These are phyloP conservation scores for Muscicapa comitata DNA, from an alignment of 2,797 vertebrate species.

Conservation along the genomic window DNA sequence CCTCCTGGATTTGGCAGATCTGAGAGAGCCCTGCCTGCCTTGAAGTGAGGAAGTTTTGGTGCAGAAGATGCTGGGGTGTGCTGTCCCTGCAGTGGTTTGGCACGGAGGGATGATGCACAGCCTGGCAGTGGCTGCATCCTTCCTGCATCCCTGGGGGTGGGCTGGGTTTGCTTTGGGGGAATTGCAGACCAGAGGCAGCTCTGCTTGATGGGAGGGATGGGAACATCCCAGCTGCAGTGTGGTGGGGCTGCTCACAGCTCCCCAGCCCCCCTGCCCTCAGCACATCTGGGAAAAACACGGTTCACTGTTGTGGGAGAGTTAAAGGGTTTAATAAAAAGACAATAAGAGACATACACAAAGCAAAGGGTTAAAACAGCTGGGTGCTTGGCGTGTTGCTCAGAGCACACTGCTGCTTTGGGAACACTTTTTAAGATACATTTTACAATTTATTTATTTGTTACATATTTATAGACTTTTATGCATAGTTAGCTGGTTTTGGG, in stretches of 20 bases:
- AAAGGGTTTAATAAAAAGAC: not conserved
- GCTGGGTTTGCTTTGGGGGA: not conserved
- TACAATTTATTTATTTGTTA: too few relatives aligned
- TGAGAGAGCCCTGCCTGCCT: not conserved
- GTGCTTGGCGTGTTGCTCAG: too few relatives aligned
- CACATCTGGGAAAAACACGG: too few relatives aligned
- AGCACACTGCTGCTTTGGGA: too few relatives aligned
- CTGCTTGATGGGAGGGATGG: not conserved
- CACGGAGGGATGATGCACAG: not conserved
- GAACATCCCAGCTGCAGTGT: not conserved
- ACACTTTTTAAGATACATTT: too few relatives aligned
- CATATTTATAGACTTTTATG: too few relatives aligned
- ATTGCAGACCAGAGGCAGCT: not conserved
- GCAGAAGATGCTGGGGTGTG: fast-evolving
- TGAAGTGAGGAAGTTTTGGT: not conserved
- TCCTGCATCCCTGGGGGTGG: fast-evolving
- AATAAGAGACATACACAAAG: not conserved
- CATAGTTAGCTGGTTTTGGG: too few relatives aligned
- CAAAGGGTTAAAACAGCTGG: too few relatives aligned
- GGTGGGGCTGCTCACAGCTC: not conserved
- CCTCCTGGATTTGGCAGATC: not conserved
- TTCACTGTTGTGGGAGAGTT: too few relatives aligned
- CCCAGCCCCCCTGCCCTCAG: too few relatives aligned
- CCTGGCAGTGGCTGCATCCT: not conserved
- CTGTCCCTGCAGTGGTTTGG: fast-evolving